These are phyloP conservation scores for Microplitis mediator DNA, from an alignment of 1,140 invertebrate genomes.

Conservation along the genomic window DNA sequence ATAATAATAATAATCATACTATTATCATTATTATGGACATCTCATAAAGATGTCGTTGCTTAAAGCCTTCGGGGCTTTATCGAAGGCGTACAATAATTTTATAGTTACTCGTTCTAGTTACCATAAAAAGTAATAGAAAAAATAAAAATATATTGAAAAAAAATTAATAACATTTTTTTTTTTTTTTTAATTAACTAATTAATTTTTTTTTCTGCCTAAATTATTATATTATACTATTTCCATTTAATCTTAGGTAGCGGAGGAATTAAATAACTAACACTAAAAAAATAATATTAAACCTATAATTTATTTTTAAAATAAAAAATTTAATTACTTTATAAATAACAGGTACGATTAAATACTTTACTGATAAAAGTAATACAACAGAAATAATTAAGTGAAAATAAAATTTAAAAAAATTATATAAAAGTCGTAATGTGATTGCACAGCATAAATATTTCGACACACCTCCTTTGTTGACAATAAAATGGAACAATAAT, in stretches of 20 bases:
- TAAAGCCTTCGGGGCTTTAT: background rate
- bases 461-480: background rate
- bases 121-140: background rate
- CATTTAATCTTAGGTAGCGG: no score
- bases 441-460: background rate
- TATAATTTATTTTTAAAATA: no score
- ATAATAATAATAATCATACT: background rate
- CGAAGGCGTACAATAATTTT: background rate
- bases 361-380: no score
- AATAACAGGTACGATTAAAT: no score
- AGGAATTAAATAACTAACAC: no score
- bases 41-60: constrained; percentile 4
- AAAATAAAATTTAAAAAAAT: background rate
- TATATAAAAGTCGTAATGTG: no score
- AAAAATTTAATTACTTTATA: no score
- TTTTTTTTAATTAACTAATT: background rate
- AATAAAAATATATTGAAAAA: background rate
- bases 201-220: background rate
- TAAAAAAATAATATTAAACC: no score
- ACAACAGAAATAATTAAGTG: background rate
- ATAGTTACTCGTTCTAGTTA: background rate
- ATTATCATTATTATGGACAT: background rate
- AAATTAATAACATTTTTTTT: background rate
- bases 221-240: background rate
- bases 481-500: background rate